A percentile compares a stretch with the other conserved stretches of the same genome.
Conservation (phyloP, 2,797 vertebrate genomes). For the Rallus crepitans region DNA sequence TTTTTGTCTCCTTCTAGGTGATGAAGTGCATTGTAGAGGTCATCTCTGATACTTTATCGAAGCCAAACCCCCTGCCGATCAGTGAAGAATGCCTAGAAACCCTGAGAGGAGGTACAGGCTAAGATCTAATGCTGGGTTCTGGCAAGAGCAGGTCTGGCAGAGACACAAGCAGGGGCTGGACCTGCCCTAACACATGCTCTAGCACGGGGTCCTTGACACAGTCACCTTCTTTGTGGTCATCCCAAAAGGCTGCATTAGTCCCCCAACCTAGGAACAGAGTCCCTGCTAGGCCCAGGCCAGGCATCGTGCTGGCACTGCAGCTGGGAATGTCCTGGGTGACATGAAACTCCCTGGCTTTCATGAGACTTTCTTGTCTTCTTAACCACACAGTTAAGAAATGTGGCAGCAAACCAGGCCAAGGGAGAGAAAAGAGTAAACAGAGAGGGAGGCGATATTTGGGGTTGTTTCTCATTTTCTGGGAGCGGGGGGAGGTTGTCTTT, state of each 20-base stretch:
- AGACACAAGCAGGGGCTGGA: neutral
- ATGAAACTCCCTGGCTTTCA: neutral
- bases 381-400: neutral
- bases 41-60: conserved; percentile 90
- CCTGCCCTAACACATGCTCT: neutral
- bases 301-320: fast-evolving
- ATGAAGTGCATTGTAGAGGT: conserved; percentile 96
- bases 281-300: neutral
- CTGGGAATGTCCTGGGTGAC: neutral
- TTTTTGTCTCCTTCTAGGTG: conserved; percentile 82
- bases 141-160: neutral
- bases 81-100: conserved; percentile 89
- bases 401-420: neutral
- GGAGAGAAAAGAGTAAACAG: neutral
- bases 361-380: neutral
- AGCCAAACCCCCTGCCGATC: conserved; percentile 86
- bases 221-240: neutral
- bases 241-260: neutral
- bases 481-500: neutral
- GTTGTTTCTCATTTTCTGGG: neutral
- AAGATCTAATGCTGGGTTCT: neutral
- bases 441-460: neutral
- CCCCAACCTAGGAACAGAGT: neutral
- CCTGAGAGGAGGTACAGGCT: conserved; percentile 86
- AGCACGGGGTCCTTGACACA: neutral